A percentile compares a stretch with the other conserved stretches of the same genome.
These are phyloP conservation scores for Pseudochromis fuscus DNA, from an alignment of 2,797 vertebrate species.

Conservation along the genomic window DNA sequence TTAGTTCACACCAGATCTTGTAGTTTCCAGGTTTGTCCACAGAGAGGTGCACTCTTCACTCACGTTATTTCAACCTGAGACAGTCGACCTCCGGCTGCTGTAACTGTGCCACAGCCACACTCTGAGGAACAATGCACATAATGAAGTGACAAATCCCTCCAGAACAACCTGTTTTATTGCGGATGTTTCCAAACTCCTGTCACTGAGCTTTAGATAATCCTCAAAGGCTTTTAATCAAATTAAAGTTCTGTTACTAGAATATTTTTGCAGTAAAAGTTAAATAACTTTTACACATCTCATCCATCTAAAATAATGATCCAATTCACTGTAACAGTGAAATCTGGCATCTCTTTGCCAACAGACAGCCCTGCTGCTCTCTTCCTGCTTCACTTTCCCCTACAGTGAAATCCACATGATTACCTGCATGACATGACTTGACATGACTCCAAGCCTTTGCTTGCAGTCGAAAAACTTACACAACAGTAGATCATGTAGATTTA, in stretches of 20 bases:
- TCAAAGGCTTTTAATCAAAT: not conserved
- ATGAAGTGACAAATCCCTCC: not conserved
- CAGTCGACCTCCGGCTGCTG: not conserved
- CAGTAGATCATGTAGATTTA: not conserved
- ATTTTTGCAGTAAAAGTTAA: not conserved
- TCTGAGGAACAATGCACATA: not conserved
- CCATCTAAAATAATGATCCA: not conserved
- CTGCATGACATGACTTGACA: constrained; percentile 41
- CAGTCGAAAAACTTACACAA: constrained; percentile 17
- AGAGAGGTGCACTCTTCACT: constrained; percentile 22
- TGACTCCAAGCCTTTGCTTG: constrained; percentile 24
- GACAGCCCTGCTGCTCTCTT: not conserved
- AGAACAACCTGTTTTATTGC: not conserved
- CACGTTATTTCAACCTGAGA: not conserved
- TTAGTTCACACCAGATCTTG: not conserved
- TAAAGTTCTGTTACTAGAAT: not conserved
- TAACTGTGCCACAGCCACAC: not conserved
- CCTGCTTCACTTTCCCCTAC: constrained; percentile 16
- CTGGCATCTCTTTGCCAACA: not conserved
- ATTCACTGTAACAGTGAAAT: not conserved
- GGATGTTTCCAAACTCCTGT: not conserved
- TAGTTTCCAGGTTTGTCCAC: constrained; percentile 29
- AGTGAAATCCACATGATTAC: constrained; percentile 16
- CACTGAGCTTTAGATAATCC: not conserved
- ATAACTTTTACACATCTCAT: not conserved